Evolutionary conservation across 2,113 vertebrate species (phyloP).

Genomic region (Tretioscincus oriximinensis): DNA sequence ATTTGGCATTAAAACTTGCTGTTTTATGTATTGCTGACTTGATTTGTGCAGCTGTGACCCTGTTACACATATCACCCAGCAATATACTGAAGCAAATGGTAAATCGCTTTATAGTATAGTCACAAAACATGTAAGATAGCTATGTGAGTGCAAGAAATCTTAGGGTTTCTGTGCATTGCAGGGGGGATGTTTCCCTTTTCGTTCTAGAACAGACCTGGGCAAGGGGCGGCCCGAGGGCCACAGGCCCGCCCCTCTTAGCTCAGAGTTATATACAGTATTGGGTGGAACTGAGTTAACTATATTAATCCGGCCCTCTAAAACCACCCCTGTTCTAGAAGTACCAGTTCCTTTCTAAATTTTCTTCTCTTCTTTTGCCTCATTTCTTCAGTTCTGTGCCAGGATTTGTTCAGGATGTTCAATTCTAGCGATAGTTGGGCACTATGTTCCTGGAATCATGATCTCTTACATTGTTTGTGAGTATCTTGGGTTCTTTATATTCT

Average conservation of each 20-base stretch:
- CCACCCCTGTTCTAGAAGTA: constrained; percentile 1
- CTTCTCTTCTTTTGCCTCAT: constrained; percentile 33
- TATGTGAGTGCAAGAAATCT: background rate
- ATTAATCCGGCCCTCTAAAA: too few species aligned
- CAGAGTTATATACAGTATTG: too few species aligned
- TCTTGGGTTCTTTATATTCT: constrained; percentile 28
- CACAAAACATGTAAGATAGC: background rate
- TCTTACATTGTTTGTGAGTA: constrained; percentile 96
- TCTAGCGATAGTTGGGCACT: constrained; percentile 89
- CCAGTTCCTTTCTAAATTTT: background rate
- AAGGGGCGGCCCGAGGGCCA: too few species aligned
- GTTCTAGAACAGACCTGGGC: too few species aligned
- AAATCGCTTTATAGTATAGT: background rate
- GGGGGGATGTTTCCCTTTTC: constrained; percentile 6
- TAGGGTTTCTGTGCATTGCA: background rate
- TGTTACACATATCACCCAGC: background rate
- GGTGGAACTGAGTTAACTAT: too few species aligned
- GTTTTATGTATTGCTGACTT: background rate
- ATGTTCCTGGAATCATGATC: constrained; percentile 98
- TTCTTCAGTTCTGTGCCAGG: constrained; percentile 88
- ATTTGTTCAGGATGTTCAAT: constrained; percentile 88
- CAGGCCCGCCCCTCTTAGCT: too few species aligned
- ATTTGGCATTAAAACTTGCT: background rate
- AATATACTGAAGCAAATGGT: background rate
- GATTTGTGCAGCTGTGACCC: background rate